phyloP scores from a whole-genome alignment of 2,888 invertebrate genomes.

The Dendrolimus houi region DNA sequence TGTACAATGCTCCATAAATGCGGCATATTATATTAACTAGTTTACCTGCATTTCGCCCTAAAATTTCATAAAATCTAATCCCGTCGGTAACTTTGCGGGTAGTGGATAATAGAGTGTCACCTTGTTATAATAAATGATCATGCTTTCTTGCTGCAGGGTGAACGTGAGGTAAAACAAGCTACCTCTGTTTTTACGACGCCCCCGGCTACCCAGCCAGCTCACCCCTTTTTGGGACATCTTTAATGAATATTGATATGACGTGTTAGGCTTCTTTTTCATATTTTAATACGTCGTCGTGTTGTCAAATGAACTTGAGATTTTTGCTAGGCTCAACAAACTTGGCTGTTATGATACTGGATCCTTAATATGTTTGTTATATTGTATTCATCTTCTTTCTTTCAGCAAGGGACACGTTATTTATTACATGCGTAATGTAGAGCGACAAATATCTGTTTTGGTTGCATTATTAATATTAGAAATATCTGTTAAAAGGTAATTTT shows the following conservation, averaged over 20 bases:
- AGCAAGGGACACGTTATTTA: too few relatives aligned
- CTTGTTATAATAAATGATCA: constrained; percentile 68
- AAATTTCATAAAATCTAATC: background rate
- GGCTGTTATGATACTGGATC: too few relatives aligned
- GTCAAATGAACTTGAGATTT: too few relatives aligned
- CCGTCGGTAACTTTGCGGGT: background rate
- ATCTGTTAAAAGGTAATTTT: too few relatives aligned
- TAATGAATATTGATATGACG: background rate
- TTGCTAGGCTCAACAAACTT: too few relatives aligned
- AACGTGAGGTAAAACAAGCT: background rate
- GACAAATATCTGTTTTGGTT: too few relatives aligned
- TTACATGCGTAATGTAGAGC: too few relatives aligned
- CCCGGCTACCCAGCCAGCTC: background rate
- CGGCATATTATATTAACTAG: background rate
- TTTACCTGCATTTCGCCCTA: background rate
- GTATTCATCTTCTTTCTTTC: too few relatives aligned
- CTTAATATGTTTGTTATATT: too few relatives aligned
- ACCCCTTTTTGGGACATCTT: background rate
- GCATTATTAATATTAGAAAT: too few relatives aligned
- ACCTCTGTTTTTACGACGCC: background rate
- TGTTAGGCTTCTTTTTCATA: background rate
- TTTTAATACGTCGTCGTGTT: background rate
- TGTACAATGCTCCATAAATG: too few relatives aligned
- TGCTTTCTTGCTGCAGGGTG: constrained; percentile 4
- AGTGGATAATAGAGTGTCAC: constrained; percentile 66